Percentiles rank a stretch among this genome's conserved stretches.
Conservation (phyloP, 2,797 vertebrate species). For the Danio tinwini region DNA sequence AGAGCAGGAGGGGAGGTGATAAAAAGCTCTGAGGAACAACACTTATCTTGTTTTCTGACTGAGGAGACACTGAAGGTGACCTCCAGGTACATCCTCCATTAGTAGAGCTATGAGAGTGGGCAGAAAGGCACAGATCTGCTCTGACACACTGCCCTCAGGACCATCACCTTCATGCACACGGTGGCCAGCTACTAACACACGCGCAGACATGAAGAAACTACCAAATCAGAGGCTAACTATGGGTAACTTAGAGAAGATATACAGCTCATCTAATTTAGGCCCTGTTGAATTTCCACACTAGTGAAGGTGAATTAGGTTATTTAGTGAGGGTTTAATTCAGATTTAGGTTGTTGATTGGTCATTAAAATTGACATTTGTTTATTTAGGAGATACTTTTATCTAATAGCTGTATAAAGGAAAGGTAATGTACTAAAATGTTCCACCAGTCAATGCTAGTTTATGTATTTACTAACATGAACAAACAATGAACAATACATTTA, state of each 20-base stretch:
- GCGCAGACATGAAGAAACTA: background rate
- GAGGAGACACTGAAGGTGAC: conserved; percentile 31
- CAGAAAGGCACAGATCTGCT: conserved; percentile 30
- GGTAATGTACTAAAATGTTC: too few relatives aligned
- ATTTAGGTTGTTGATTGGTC: background rate
- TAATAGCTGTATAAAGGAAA: too few relatives aligned
- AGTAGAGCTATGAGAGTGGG: conserved; percentile 22
- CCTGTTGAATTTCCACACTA: background rate
- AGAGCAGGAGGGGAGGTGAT: background rate
- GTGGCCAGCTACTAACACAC: background rate
- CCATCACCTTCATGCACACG: background rate
- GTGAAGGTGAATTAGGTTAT: background rate
- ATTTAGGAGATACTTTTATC: background rate
- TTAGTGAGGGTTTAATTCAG: background rate
- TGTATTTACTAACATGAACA: too few relatives aligned
- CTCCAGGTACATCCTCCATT: conserved; percentile 43
- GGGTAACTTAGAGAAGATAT: background rate
- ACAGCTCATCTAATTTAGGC: conserved; percentile 4
- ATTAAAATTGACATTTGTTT: background rate
- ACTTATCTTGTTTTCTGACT: conserved; percentile 45
- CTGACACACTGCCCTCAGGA: conserved; percentile 34
- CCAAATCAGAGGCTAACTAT: background rate
- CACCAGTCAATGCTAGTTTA: too few relatives aligned
- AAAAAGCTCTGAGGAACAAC: conserved; percentile 35
- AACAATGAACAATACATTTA: too few relatives aligned